phyloP scores from a whole-genome alignment of 2,797 vertebrate species.

The Pogoniulus pusillus region DNA sequence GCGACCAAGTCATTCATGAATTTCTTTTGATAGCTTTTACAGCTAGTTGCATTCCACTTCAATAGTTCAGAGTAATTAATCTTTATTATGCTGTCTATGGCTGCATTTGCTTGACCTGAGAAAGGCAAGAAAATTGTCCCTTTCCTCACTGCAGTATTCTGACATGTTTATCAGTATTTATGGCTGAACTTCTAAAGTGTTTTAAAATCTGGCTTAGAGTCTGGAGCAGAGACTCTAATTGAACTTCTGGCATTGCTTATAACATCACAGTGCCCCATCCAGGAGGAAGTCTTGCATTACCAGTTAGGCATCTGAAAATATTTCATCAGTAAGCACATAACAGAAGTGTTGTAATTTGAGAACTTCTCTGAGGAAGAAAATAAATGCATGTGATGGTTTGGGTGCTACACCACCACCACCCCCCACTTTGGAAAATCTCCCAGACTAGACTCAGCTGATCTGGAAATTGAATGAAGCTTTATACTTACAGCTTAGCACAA shows the following conservation, averaged over 20 bases:
- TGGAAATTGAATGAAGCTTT: too few species aligned
- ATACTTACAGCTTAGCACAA: too few species aligned
- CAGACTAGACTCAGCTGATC: too few species aligned
- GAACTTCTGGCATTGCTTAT: not conserved
- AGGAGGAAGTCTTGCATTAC: not conserved
- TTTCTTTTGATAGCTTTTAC: not conserved
- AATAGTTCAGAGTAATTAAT: not conserved
- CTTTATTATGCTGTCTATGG: not conserved
- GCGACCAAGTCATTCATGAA: not conserved
- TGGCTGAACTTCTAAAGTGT: not conserved
- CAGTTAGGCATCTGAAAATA: not conserved
- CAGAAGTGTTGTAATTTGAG: not conserved
- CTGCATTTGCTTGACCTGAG: not conserved
- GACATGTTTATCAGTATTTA: not conserved
- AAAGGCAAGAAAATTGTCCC: not conserved
- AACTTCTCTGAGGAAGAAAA: not conserved
- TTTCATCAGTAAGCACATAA: not conserved
- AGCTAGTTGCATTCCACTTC: not conserved
- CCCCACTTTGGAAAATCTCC: too few species aligned
- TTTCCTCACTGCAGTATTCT: not conserved
- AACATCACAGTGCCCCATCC: not conserved
- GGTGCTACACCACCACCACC: too few species aligned
- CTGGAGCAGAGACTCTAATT: not conserved
- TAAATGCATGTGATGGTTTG: too few species aligned
- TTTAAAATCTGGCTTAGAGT: not conserved